A percentile compares a stretch with the other conserved stretches of the same genome.
These are phyloP conservation scores for Tribolium castaneum DNA, from an alignment of 1,140 invertebrate species.

Conservation along the genomic window DNA sequence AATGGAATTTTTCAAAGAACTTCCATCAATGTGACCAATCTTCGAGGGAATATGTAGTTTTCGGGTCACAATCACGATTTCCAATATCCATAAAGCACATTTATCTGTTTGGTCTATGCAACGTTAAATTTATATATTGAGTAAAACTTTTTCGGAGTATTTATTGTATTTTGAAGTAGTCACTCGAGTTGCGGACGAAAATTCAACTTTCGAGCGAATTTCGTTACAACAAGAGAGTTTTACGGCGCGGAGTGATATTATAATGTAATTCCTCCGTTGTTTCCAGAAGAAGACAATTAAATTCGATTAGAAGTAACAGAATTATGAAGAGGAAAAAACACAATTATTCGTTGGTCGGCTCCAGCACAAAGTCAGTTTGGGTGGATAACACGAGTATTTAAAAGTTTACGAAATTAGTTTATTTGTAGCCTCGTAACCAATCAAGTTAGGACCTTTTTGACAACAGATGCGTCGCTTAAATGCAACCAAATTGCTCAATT, in stretches of 20 bases:
- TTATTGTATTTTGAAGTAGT: constrained; percentile 30
- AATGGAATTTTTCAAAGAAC: constrained; percentile 9
- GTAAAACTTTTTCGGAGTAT: constrained; percentile 18
- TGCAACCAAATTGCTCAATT: constrained; percentile 42
- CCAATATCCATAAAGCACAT: constrained; percentile 32
- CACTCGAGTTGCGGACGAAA: not conserved
- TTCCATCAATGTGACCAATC: not conserved
- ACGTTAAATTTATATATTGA: constrained; percentile 28
- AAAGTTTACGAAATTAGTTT: constrained; percentile 32
- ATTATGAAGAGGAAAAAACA: constrained; percentile 18
- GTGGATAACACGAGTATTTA: constrained; percentile 27
- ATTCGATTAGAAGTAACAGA: constrained; percentile 21
- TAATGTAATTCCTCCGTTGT: constrained; percentile 31
- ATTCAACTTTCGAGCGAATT: constrained; percentile 7
- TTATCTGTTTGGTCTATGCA: constrained; percentile 28
- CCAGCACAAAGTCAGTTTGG: constrained; percentile 7
- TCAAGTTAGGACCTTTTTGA: constrained; percentile 34
- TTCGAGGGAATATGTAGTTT: constrained; percentile 11
- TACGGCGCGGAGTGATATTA: constrained; percentile 9
- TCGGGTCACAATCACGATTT: constrained; percentile 22
- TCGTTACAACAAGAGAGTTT: constrained; percentile 8
- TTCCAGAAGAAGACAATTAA: constrained; percentile 31
- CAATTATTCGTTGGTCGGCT: not conserved
- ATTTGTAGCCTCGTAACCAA: constrained; percentile 37
- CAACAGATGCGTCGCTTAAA: constrained; percentile 41